These are phyloP conservation scores for Pangasius krempfi DNA, from an alignment of 2,797 vertebrate genomes.

Conservation along the genomic window DNA sequence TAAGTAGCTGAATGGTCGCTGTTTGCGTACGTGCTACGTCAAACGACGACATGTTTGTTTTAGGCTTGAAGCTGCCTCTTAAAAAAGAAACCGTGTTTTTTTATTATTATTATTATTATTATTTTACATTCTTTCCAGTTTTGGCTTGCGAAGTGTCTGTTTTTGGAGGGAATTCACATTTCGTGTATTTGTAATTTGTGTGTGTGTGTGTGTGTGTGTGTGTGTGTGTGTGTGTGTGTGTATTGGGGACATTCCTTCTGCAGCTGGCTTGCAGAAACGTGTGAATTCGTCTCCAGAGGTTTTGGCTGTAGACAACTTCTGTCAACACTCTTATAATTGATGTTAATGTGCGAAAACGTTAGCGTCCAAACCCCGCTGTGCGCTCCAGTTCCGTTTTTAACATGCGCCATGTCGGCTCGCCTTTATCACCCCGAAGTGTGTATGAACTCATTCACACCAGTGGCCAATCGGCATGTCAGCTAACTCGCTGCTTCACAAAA, in stretches of 20 bases:
- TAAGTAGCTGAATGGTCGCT: neutral
- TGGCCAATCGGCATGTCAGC: neutral
- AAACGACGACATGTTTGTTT: neutral
- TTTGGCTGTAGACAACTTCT: neutral
- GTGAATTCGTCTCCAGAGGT: constrained; percentile 8
- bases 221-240: constrained; percentile 69
- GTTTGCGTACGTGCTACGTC: too few species aligned
- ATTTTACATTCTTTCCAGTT: constrained; percentile 34
- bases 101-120: too few species aligned
- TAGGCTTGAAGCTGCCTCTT: constrained; percentile 37
- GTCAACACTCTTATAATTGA: neutral
- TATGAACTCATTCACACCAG: neutral
- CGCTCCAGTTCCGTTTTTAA: neutral
- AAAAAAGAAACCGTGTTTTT: constrained; percentile 36
- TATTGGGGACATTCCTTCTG: constrained; percentile 68
- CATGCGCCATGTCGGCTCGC: neutral
- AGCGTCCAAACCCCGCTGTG: neutral
- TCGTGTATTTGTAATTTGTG: constrained; percentile 49
- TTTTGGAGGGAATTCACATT: constrained; percentile 18
- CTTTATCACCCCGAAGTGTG: neutral
- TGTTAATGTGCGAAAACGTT: neutral
- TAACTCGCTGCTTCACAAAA: neutral
- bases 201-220: constrained; percentile 65
- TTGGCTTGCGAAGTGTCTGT: constrained; percentile 4
- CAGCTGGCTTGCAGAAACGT: constrained; percentile 80